Base-by-base conservation (phyloP, 2,113 vertebrate species). In the Tupaia tana region DNA sequence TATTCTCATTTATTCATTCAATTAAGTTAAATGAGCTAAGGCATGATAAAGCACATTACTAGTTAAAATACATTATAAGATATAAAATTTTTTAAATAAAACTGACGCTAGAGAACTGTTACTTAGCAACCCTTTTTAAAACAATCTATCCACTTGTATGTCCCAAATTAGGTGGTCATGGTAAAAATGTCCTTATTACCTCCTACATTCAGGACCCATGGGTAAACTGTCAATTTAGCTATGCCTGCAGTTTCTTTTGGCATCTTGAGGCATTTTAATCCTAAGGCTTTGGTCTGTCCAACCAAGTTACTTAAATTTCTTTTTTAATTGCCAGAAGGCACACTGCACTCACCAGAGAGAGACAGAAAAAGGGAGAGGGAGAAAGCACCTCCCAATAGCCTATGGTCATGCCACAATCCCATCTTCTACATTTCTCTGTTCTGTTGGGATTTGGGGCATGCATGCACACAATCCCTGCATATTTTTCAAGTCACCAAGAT, bases 21-120 rank as follows among this genome's bases (percentile, higher is more conserved):
- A 78, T 74, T 89, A 86, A 95, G 25, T 89, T 93, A 93, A 95
- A 95, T 95, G n/a, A 95, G 89, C 24, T 82, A 86, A 82, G 77
- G 43, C 9, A 74, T 77, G 25, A 66, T 79, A 66, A 96, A 81
- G 43, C 34, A 83, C 20, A 91, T 82, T 74, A 7, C 12, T 69
- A 82, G 20, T 82, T 31, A 89, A 95, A 82, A 43, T 80, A 34
- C 3, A 61, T 71, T 67, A 77, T 43, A 79, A 92, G 86, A 89
- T 86, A 86, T 24, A 74, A 81, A 6, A 58, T 78, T 93, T 54
- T 29, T 58, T 92, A 96, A 66, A 19, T 66, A 82, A 95, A 94
- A 82, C 34, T 43, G 11, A 15, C 71, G 31, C 74, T 91, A 74
- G 43, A 92, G 24, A 94, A 67, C 14, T 14, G 92, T 9, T 89